These are phyloP conservation scores for Apodemia mormo DNA, from an alignment of 2,888 invertebrate species.

Conservation along the genomic window DNA sequence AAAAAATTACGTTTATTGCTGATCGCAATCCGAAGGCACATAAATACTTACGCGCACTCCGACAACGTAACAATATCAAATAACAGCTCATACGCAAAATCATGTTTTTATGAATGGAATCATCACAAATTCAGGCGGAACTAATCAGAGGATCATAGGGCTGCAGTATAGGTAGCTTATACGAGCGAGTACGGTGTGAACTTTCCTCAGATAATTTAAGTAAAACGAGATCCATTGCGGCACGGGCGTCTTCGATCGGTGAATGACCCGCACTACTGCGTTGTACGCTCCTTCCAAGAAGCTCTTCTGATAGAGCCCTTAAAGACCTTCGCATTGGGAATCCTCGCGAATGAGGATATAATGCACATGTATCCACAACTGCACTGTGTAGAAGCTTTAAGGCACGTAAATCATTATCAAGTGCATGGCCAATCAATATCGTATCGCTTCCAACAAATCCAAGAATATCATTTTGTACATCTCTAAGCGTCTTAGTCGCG, in stretches of 20 bases:
- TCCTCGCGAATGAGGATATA: constrained; percentile 93
- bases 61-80: constrained; percentile 71
- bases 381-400: constrained; percentile 91
- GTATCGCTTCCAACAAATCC: constrained; percentile 90
- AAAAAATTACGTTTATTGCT: constrained; percentile 80
- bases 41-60: constrained; percentile 75
- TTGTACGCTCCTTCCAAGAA: constrained; percentile 92
- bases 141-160: constrained; percentile 73
- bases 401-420: constrained; percentile 96
- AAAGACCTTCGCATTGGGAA: constrained; percentile 92
- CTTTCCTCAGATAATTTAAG: constrained; percentile 83
- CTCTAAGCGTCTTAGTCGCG: constrained; percentile 85
- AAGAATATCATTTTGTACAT: constrained; percentile 93
- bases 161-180: constrained; percentile 59
- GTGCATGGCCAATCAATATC: constrained; percentile 96
- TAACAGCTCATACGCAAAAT: constrained; percentile 54
- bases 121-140: constrained; percentile 59
- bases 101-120: constrained; percentile 20
- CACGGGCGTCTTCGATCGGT: constrained; percentile 95
- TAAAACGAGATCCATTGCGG: constrained; percentile 94
- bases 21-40: constrained; percentile 79
- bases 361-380: constrained; percentile 94
- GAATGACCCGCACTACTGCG: constrained; percentile 88
- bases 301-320: constrained; percentile 87
- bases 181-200: constrained; percentile 48